Base-by-base conservation (phyloP, 1,140 invertebrate genomes). In the Lepidostoma basale region DNA sequence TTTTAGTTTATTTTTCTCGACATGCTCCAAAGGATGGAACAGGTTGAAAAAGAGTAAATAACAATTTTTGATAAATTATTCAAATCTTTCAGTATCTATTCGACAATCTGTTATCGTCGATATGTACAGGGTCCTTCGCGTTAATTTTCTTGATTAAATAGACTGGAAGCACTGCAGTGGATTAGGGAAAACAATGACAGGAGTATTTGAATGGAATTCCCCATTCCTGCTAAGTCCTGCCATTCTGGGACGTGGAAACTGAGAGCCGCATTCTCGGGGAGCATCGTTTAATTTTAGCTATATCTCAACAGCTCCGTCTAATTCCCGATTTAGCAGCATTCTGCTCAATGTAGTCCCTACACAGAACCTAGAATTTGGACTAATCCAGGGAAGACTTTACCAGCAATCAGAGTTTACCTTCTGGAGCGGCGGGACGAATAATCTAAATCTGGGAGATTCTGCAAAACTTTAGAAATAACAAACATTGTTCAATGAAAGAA, bases 151-250 rank as follows among this genome's bases (percentile, higher is more conserved):
- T 14, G 26, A 23, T 26, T 54, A 30, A 54, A 54, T 54, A 54
- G 49, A 54, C 49, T 54, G 49, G 49, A 54, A 54, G 49, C n/a
- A 54, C 49, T 54, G 49, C 49, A 54, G 49, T 54, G 49, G 49
- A 54, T 54, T 54, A 54, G 30, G 49, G 25, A 28, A 54, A 54
- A 54, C 49, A 54, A 54, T 54, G 49, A 54, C 49, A 30, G 49
- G 49, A 23, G 49, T 28, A 54, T 54, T 54, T 54, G 23, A 54
- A 54, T 54, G 49, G 49, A 54, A 54, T 54, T 54, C 26, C 20
- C 49, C 12, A 26, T 12, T 49, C 25, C 45, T 49, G 45, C 45
- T 54, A 28, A 54, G 9, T 36, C 33, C 33, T 36, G 5, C 33
- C 9, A 36, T 36, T 36, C 33, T n/a, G 14, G 1, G 49, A 8